Evolutionary conservation across 2,113 vertebrate species (phyloP).

Genomic region (Misgurnus anguillicaudatus): DNA sequence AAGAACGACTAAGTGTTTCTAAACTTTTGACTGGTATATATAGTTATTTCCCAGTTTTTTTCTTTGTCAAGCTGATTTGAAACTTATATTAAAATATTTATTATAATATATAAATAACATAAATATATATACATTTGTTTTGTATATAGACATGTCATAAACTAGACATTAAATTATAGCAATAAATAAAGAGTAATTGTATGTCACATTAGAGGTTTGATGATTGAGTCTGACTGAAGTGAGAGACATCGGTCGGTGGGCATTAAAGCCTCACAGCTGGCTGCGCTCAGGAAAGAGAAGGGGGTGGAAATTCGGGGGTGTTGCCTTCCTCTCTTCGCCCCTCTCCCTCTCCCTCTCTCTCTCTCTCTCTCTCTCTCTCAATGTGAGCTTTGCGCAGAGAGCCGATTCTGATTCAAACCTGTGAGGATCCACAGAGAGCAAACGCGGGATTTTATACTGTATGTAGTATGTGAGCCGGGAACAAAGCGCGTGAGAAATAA

Average conservation of each 20-base stretch:
- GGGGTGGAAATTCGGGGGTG: conserved; percentile 71
- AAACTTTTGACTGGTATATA: no score
- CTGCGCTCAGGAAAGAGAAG: conserved; percentile 63
- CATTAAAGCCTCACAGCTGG: conserved; percentile 68
- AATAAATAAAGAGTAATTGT: not conserved
- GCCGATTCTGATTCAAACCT: conserved; percentile 37
- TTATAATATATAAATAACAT: no score
- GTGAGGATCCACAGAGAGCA: not conserved
- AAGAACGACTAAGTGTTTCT: no score
- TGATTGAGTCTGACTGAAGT: conserved; percentile 36
- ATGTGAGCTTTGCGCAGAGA: conserved; percentile 49
- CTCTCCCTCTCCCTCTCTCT: not conserved
- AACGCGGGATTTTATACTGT: conserved; percentile 32
- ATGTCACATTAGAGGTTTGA: not conserved
- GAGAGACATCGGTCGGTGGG: conserved; percentile 29
- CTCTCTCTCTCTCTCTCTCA: conserved; percentile 28
- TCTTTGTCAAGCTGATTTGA: no score
- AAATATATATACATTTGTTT: no score
- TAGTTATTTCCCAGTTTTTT: no score
- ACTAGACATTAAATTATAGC: no score
- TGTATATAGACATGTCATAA: no score
- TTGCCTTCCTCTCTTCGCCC: conserved; percentile 67
- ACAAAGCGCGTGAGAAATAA: conserved; percentile 67
- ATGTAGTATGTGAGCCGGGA: conserved; percentile 60
- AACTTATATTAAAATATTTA: no score